Evolutionary conservation across 2,113 vertebrate genomes (phyloP).

Genomic region (Mus spicilegus): DNA sequence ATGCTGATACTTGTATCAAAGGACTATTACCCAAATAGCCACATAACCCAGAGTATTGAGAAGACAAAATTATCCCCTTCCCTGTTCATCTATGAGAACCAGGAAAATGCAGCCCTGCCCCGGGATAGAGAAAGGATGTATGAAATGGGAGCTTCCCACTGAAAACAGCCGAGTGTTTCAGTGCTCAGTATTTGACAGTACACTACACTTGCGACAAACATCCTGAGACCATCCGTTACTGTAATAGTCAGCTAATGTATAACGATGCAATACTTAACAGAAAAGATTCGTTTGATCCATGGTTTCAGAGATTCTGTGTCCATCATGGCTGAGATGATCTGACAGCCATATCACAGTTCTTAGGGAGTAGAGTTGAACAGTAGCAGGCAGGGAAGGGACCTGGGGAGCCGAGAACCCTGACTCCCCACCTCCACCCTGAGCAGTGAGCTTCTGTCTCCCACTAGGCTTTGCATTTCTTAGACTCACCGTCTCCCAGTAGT

Average conservation of each 20-base stretch:
- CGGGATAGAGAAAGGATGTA: rapidly evolving
- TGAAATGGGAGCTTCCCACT: neutral
- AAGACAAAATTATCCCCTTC: neutral
- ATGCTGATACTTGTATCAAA: neutral
- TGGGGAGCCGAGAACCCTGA: neutral
- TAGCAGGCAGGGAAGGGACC: neutral
- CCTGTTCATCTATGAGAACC: neutral
- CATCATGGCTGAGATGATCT: neutral
- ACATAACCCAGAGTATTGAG: neutral
- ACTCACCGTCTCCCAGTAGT: neutral
- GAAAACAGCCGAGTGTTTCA: neutral
- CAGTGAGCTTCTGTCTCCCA: neutral
- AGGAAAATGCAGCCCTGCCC: rapidly evolving
- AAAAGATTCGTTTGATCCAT: neutral
- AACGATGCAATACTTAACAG: too few species aligned
- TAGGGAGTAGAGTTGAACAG: neutral
- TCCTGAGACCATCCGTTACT: neutral
- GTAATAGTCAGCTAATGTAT: neutral
- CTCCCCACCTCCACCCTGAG: neutral
- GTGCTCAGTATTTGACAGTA: neutral
- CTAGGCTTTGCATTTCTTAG: too few species aligned
- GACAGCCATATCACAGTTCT: neutral
- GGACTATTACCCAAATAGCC: neutral
- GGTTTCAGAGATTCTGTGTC: neutral
- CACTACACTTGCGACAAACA: neutral